Evolutionary conservation across 2,888 invertebrate species (phyloP).

Genomic region (Eupithecia abbreviata): DNA sequence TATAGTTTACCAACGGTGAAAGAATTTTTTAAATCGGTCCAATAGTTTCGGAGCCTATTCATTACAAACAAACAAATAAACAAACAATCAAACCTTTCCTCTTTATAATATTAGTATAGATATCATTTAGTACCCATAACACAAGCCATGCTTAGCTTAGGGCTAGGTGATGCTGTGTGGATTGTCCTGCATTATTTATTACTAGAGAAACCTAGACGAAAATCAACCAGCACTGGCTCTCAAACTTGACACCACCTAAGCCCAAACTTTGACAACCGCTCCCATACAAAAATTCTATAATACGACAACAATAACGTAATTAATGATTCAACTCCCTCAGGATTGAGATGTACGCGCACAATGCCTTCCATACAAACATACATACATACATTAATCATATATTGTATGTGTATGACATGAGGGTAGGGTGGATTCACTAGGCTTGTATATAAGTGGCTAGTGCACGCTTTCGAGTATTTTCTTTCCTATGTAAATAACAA

Average conservation of each 20-base stretch:
- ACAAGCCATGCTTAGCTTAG: too few species aligned
- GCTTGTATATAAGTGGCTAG: background rate
- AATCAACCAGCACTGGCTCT: background rate
- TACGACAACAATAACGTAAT: constrained; percentile 40
- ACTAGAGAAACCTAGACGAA: background rate
- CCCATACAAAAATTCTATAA: constrained; percentile 32
- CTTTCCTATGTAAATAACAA: background rate
- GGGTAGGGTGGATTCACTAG: background rate
- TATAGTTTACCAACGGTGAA: too few species aligned
- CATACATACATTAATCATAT: constrained; percentile 11
- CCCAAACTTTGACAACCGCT: constrained; percentile 27
- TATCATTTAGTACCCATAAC: too few species aligned
- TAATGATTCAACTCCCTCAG: constrained; percentile 38
- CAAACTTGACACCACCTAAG: background rate
- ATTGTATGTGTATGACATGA: constrained; percentile 6
- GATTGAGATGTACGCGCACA: constrained; percentile 41
- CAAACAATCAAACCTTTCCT: too few species aligned
- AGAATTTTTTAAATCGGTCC: too few species aligned
- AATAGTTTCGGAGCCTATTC: too few species aligned
- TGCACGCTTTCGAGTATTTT: background rate
- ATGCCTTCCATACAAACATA: constrained; percentile 21
- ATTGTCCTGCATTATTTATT: too few species aligned
- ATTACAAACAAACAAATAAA: too few species aligned
- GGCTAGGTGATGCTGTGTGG: too few species aligned
- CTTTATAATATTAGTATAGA: too few species aligned